These are phyloP conservation scores for Lochmaea capreae DNA, from an alignment of 2,888 invertebrate genomes.

Conservation along the genomic window DNA sequence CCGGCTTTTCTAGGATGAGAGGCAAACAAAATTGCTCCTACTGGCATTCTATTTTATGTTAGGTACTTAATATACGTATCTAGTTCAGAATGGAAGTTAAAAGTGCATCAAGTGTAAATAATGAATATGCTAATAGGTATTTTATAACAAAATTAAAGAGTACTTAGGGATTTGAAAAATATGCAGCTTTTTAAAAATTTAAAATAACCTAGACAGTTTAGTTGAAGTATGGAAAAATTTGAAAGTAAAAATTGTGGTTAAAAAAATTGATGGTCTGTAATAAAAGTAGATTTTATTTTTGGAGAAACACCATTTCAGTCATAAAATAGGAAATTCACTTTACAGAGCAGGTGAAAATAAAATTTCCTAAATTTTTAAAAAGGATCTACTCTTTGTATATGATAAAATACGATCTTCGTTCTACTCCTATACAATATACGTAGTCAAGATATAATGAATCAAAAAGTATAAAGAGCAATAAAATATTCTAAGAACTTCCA, in stretches of 20 bases:
- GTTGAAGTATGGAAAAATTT: too few relatives aligned
- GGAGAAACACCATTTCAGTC: too few relatives aligned
- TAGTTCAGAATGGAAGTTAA: not conserved
- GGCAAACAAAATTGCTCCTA: not conserved
- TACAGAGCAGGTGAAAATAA: too few relatives aligned
- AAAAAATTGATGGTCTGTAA: too few relatives aligned
- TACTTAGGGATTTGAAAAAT: too few relatives aligned
- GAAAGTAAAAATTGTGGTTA: too few relatives aligned
- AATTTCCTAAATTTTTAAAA: too few relatives aligned
- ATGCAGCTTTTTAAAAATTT: too few relatives aligned
- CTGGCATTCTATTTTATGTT: not conserved
- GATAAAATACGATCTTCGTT: not conserved
- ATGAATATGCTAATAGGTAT: not conserved
- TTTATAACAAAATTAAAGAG: not conserved
- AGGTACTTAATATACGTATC: not conserved
- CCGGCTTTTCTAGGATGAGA: not conserved
- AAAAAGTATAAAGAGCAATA: not conserved
- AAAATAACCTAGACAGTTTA: too few relatives aligned
- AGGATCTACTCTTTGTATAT: not conserved
- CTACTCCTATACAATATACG: not conserved
- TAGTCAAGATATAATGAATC: not conserved
- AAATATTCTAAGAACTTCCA: not conserved
- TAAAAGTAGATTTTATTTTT: too few relatives aligned
- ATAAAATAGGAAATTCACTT: too few relatives aligned
- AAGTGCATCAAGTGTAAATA: not conserved